phyloP scores from a whole-genome alignment of 35 echinoderm and acorn worm genomes.

The Eucidaris tribuloides region DNA sequence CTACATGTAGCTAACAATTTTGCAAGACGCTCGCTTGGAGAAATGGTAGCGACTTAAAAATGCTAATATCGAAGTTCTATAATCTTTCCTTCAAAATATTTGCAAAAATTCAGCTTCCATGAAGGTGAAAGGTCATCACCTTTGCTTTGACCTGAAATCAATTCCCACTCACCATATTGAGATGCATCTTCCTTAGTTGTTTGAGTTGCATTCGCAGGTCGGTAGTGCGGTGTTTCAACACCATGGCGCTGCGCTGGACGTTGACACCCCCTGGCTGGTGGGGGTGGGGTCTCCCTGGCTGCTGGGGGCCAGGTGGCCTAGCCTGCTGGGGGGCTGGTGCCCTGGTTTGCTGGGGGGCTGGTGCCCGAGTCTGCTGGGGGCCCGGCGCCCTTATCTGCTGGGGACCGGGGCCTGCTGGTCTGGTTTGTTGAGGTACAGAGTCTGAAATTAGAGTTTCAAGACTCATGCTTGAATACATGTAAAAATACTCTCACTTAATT shows the following conservation, averaged over 20 bases:
- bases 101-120: too few species aligned
- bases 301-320: not conserved
- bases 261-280: constrained; percentile 22
- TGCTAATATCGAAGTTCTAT: too few species aligned
- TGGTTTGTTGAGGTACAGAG: not conserved
- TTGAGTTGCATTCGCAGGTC: constrained; percentile 76
- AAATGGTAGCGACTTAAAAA: too few species aligned
- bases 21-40: too few species aligned
- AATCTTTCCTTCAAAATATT: too few species aligned
- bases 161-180: constrained; percentile 56
- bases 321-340: not conserved
- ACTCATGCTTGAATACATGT: too few species aligned
- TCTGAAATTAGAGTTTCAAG: too few species aligned
- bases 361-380: not conserved
- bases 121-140: too few species aligned
- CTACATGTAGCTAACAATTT: too few species aligned
- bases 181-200: constrained; percentile 67
- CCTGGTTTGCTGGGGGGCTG: not conserved
- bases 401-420: too few species aligned
- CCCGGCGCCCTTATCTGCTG: not conserved
- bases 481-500: too few species aligned
- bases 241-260: constrained; percentile 24
- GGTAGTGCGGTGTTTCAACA: constrained; percentile 40
- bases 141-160: too few species aligned
- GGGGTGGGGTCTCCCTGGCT: not conserved